Evolutionary conservation across 2,797 vertebrate species (phyloP).

Genomic region (Bradypodion pumilum): DNA sequence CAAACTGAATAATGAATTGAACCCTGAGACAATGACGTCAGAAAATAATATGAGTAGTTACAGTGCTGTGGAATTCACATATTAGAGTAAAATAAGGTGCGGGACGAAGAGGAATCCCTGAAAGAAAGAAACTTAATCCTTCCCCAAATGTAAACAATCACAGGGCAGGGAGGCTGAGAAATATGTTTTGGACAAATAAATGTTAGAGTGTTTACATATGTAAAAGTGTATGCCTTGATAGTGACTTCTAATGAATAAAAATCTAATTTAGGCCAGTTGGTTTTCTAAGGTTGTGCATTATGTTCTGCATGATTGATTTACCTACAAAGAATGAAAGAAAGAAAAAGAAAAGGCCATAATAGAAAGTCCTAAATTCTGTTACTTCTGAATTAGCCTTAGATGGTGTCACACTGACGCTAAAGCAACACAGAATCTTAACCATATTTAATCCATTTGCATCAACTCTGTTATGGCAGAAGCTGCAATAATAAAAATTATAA

Average conservation of each 20-base stretch:
- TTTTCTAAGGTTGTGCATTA: slow-evolving; percentile 59
- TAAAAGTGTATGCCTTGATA: slow-evolving; percentile 69
- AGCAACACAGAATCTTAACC: slow-evolving; percentile 58
- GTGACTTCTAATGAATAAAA: slow-evolving; percentile 70
- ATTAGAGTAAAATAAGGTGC: not conserved
- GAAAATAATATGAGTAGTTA: slow-evolving; percentile 64
- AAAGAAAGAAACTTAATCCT: slow-evolving; percentile 65
- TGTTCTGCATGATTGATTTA: slow-evolving; percentile 72
- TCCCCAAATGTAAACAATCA: slow-evolving; percentile 62
- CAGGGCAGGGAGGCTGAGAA: not conserved
- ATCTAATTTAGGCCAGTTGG: slow-evolving; percentile 70
- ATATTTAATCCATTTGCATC: slow-evolving; percentile 69
- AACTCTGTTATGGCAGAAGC: slow-evolving; percentile 50
- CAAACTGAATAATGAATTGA: slow-evolving; percentile 83
- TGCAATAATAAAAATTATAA: slow-evolving; percentile 68
- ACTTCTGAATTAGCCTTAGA: slow-evolving; percentile 66
- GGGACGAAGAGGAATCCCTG: slow-evolving; percentile 28
- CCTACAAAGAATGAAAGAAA: slow-evolving; percentile 52
- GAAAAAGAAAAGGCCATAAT: slow-evolving; percentile 31
- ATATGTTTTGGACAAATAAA: slow-evolving; percentile 61
- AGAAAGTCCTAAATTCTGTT: slow-evolving; percentile 71
- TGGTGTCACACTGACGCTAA: slow-evolving; percentile 66
- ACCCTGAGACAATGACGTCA: slow-evolving; percentile 72
- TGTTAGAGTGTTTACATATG: slow-evolving; percentile 56
- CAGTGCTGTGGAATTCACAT: slow-evolving; percentile 48